Conservation (phyloP, 2,113 vertebrate genomes). For the Psilopsiagon aurifrons region DNA sequence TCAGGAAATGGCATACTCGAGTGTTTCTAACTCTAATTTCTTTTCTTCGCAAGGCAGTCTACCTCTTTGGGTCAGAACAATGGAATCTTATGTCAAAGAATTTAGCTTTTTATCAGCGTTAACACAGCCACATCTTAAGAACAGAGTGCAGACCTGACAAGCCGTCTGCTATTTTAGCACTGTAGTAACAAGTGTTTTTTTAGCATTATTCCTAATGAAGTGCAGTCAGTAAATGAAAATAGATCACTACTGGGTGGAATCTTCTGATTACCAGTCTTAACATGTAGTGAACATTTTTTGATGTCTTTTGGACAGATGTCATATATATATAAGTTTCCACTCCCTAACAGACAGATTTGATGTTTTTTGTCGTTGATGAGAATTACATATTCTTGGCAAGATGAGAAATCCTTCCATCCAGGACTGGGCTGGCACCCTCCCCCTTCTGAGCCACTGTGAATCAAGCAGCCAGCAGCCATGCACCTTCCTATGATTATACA, state of each 20-base stretch:
- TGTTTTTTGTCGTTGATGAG: neutral
- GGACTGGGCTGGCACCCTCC: neutral
- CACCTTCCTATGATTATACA: neutral
- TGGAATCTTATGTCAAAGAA: neutral
- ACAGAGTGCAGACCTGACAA: neutral
- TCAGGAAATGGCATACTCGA: neutral
- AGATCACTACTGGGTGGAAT: neutral
- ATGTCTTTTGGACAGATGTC: neutral
- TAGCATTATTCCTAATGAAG: neutral
- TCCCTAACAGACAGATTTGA: neutral
- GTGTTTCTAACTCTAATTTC: neutral
- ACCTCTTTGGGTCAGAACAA: neutral
- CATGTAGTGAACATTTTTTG: neutral
- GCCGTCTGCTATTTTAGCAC: neutral
- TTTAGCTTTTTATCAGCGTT: neutral
- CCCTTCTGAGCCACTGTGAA: neutral
- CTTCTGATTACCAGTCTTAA: neutral
- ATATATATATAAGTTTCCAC: neutral
- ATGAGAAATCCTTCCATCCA: neutral
- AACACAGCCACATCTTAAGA: neutral
- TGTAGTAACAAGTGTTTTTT: rapidly evolving
- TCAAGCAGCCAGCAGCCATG: rapidly evolving
- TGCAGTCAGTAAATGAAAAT: neutral
- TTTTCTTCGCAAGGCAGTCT: neutral
- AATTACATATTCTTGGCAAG: neutral